Evolutionary conservation across 2,888 invertebrate species (phyloP).

Genomic region (Coremacera marginata): DNA sequence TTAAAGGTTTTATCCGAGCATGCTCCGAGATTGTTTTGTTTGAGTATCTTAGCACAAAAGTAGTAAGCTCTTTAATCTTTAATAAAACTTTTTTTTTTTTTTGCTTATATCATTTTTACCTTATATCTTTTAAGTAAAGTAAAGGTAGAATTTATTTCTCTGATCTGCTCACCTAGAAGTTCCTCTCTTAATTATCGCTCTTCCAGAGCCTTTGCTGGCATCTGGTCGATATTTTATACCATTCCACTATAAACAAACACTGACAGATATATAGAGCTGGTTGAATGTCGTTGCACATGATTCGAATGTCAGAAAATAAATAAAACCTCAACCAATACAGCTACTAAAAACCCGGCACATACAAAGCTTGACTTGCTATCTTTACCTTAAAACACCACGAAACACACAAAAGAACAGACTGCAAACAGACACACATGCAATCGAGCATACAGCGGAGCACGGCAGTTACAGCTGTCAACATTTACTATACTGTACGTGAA

Average conservation of each 20-base stretch:
- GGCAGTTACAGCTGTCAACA: slow-evolving; percentile 30
- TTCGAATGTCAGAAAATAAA: neutral
- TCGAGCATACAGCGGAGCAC: neutral
- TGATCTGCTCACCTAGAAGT: neutral
- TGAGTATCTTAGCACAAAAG: too few relatives aligned
- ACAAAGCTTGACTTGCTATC: slow-evolving; percentile 10
- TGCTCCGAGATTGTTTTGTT: too few relatives aligned
- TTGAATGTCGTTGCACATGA: slow-evolving; percentile 18
- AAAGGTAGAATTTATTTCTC: too few relatives aligned
- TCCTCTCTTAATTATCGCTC: neutral
- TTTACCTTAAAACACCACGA: neutral
- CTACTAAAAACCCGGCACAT: neutral
- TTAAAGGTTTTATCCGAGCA: too few relatives aligned
- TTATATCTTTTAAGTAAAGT: too few relatives aligned
- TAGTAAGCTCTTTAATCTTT: too few relatives aligned
- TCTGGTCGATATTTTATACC: slow-evolving; percentile 17
- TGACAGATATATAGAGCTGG: slow-evolving; percentile 29
- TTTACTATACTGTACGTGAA: neutral
- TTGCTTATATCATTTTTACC: too few relatives aligned
- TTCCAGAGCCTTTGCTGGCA: too few relatives aligned
- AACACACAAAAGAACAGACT: neutral
- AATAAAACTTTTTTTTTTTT: too few relatives aligned
- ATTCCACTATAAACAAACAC: neutral
- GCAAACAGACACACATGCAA: neutral
- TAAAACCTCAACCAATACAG: neutral